phyloP scores from a whole-genome alignment of 2,113 vertebrate species.

The Elanus axillaris region DNA sequence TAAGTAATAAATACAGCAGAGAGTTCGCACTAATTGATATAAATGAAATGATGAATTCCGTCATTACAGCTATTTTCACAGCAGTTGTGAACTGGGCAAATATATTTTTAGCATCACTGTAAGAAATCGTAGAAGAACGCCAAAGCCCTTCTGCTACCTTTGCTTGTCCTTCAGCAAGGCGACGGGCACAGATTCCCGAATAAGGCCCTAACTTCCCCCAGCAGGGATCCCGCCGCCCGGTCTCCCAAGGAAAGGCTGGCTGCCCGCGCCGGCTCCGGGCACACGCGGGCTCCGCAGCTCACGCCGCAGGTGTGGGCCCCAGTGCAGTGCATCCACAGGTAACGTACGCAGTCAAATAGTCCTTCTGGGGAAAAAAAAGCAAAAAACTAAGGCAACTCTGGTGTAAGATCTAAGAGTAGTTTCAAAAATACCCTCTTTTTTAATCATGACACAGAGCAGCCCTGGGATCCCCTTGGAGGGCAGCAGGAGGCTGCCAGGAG shows the following conservation, averaged over 20 bases:
- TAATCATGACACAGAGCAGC: fast-evolving
- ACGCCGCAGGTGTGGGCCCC: background rate
- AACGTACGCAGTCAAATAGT: fast-evolving
- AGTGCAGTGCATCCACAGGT: background rate
- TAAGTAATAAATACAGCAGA: background rate
- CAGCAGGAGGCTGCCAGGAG: background rate
- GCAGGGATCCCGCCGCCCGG: fast-evolving
- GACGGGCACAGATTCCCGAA: background rate
- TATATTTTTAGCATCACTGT: background rate
- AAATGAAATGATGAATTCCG: background rate
- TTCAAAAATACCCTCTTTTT: background rate
- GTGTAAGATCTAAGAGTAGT: background rate
- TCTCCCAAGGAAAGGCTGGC: no score
- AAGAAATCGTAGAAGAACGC: fast-evolving
- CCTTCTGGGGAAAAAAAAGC: background rate
- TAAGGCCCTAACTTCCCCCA: fast-evolving
- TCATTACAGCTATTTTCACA: background rate
- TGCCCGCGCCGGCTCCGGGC: background rate
- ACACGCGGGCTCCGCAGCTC: fast-evolving
- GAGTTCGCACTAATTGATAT: background rate
- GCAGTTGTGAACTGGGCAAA: background rate
- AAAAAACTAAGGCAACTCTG: fast-evolving
- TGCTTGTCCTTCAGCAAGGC: background rate
- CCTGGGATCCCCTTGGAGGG: background rate
- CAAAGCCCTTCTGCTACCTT: background rate